Evolutionary conservation across 2,888 invertebrate genomes (phyloP), one percentile per base, ranked within the genome.

Genomic region (Drepanosiphum platanoidis): DNA sequence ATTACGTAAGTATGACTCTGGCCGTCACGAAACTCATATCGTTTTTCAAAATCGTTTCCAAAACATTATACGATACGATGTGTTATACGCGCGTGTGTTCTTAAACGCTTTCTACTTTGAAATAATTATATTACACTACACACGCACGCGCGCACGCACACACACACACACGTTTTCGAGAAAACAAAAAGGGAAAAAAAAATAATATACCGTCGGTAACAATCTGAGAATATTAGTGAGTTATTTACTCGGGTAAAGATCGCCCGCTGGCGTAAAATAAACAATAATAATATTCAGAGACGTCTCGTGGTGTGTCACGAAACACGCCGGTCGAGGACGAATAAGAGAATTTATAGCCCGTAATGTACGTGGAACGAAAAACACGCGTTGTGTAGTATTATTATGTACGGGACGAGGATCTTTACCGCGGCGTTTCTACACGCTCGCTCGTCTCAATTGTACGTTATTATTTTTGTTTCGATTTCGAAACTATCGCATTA

Each of bases 11-110:
- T n/a, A n/a, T n/a, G n/a, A n/a, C n/a, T 66, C 79, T 66, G 79
- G 79, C 66, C 78, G 66, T 66, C 79, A 79, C 79, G 66, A 66
- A 66, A 66, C 79, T 66, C 32, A 22, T 78, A 66, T 79, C 66
- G 79, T 79, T 79, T 77, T 79, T 79, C 46, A 79, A 66, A 79
- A 79, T 79, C 79, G 42, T 46, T 79, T 66, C 42, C 42, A 32
- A 46, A 79, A 42, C 79, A 18, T 66, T n/a, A n/a, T n/a, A 66
- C 66, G 32, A 78, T 64, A 64, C 13, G 18, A 78, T 42, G n/a
- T 61, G 32, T 27, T 1, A 22, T 34, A 27, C 39, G 39, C 77
- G 32, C 78, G 66, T 32, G 64, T 32, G 42, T 66, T 46, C 78
- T 42, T 4, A 32, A 78, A 78, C 42, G 66, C 64, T 66, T 42